Conservation (phyloP, 2,797 vertebrate species). For the Danio choprae region DNA sequence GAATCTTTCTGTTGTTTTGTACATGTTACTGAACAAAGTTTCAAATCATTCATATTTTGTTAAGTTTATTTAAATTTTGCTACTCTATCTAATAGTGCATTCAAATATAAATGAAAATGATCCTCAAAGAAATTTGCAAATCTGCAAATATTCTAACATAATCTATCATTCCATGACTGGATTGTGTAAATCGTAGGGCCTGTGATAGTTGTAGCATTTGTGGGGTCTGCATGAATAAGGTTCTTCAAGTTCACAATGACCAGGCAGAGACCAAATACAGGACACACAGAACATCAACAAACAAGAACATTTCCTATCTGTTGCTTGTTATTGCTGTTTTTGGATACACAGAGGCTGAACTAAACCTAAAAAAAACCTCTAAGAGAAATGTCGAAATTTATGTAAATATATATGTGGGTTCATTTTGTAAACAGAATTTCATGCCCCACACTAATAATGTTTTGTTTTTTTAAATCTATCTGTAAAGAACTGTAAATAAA, state of each 20-base stretch:
- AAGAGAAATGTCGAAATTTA: neutral
- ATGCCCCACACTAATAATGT: neutral
- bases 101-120: constrained; percentile 11
- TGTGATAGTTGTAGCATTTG: neutral
- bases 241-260: constrained; percentile 20
- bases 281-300: constrained; percentile 20
- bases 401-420: neutral
- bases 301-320: constrained; percentile 12
- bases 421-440: neutral
- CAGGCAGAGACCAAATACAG: constrained; percentile 10
- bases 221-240: neutral
- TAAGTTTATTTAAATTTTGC: constrained; percentile 40
- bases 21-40: neutral
- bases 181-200: neutral
- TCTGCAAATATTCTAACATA: too few relatives aligned
- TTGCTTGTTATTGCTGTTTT: constrained; percentile 6
- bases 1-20: neutral
- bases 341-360: constrained; percentile 2
- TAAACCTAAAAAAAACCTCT: neutral
- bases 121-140: neutral
- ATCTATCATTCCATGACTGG: too few relatives aligned
- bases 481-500: too few relatives aligned
- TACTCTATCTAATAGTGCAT: neutral
- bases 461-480: too few relatives aligned
- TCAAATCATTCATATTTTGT: neutral